phyloP scores from a whole-genome alignment of 2,888 invertebrate species.

The Acrobasis suavella region DNA sequence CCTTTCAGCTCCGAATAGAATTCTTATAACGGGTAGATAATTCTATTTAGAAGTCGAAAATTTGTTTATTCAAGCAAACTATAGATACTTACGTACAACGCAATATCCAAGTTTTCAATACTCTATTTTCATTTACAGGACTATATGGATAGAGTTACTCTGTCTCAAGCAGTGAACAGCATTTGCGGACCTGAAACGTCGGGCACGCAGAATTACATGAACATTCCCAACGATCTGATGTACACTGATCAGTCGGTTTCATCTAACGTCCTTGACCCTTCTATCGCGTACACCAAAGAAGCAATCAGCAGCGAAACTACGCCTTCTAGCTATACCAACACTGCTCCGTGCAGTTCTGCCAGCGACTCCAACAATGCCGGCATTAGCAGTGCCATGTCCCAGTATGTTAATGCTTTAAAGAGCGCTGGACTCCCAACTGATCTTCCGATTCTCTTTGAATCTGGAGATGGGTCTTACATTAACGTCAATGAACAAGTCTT shows the following conservation, averaged over 20 bases:
- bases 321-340: slow-evolving; percentile 56
- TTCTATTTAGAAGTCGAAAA: too few relatives aligned
- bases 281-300: slow-evolving; percentile 60
- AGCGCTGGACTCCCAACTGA: slow-evolving; percentile 74
- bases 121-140: slow-evolving; percentile 52
- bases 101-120: slow-evolving; percentile 1
- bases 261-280: slow-evolving; percentile 61
- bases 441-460: slow-evolving; percentile 84
- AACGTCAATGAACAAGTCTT: slow-evolving; percentile 85
- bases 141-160: slow-evolving; percentile 71
- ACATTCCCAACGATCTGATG: slow-evolving; percentile 69
- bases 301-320: slow-evolving; percentile 58
- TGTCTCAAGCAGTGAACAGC: slow-evolving; percentile 74
- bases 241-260: slow-evolving; percentile 68
- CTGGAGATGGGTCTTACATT: slow-evolving; percentile 84
- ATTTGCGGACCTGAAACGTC: slow-evolving; percentile 69
- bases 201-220: slow-evolving; percentile 56
- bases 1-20: too few relatives aligned
- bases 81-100: too few relatives aligned
- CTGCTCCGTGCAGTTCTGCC: slow-evolving; percentile 48
- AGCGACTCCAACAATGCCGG: slow-evolving; percentile 50
- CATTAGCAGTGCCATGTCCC: slow-evolving; percentile 71
- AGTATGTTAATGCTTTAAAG: slow-evolving; percentile 76
- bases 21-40: too few relatives aligned
- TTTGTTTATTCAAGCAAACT: too few relatives aligned